Base-by-base conservation (phyloP, 2,797 vertebrate genomes). In the Anguilla marmorata region DNA sequence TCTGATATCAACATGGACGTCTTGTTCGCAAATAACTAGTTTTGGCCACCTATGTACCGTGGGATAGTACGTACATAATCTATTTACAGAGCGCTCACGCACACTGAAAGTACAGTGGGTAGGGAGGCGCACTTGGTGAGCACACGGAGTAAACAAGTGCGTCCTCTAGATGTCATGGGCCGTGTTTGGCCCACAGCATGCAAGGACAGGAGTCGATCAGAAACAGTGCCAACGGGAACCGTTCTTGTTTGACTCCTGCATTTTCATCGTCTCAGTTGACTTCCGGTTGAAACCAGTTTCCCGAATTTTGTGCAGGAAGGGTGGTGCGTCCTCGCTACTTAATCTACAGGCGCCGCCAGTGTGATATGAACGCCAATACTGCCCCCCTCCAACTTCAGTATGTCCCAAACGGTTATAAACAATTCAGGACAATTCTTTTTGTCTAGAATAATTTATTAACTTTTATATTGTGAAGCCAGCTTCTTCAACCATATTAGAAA, bases 381-480 rank as follows among this genome's bases (percentile, higher is more conserved):
- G 74, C 11, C 19, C 74, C 4, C 74, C 27, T 7, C 33, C 3
- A 19, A 33, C 9, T 76, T 33, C 4, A 72, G 8, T 45, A 19
- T 30, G 16, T 45, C 11, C n/a, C 24, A 27, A n/a, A n/a, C 74
- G 1, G 33, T 79, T 37, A 45, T 9, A 50, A 82, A 19, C 16
- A 82, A 50, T 50, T 9, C 24, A 37, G 66, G 63, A 88, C 86
- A 11, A 89, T 86, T 89, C 86, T 58, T 93, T 92, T 92, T 93
- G 92, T 93, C 0, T n/a, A 84, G 30, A 90, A 88, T 86, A 60
- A 87, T 91, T 88, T 90, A 89, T 89, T 91, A 91, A 66, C 24
- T 84, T 89, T 92, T 92, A 92, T 91, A 84, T 92, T 89, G 91
- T 92, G 92, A 95, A 94, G 93, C 91, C 94, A 94, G 94, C 91